Base-by-base conservation (phyloP, 2,888 invertebrate species). In the Cactoblastis cactorum region DNA sequence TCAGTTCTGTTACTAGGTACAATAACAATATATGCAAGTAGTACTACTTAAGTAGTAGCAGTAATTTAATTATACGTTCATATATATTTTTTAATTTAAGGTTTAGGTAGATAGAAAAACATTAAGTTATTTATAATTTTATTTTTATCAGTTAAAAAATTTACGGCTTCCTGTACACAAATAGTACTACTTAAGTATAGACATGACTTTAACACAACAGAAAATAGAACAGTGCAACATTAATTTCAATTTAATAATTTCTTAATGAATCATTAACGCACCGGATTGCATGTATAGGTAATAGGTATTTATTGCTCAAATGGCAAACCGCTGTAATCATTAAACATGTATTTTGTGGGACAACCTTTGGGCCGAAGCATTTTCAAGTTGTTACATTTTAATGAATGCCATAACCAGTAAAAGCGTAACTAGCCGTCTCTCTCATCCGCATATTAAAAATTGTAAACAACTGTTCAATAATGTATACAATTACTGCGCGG, bases 251-350 rank as follows among this genome's bases (percentile, higher is more conserved):
- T 37, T 9, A 37, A 14, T 37, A 8, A 17, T 53, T 38, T 45
- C 32, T 47, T 45, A 48, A 45, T 48, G 19, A 32, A 43, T 46
- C 34, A 22, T 49, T 35, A 22, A 37, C 41, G 45, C 32, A 41
- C 32, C 14, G 46, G 41, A 32, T 33, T 37, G 24, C 41, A 38
- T 45, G 15, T 52, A 35, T 45, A 53, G 52, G 8, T 28, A 28
- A 28, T 28, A 28, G 28, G 9, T 52, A 53, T 53, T 56, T 52
- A 53, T 52, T 47, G 47, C 35, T 33, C 46, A 50, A 53, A 56
- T 52, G 52, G 52, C 49, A 46, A 49, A 53, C 52, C 48, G 46
- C 52, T 53, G 53, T 55, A 47, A 56, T 52, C 53, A 47, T 53
- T 52, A 50, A 51, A 52, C 43, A 47, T 51, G 50, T 45, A 56